Percentiles rank a stretch among this genome's conserved stretches.
These are phyloP conservation scores for Thecophora atra DNA, from an alignment of 2,888 invertebrate genomes.

Conservation along the genomic window DNA sequence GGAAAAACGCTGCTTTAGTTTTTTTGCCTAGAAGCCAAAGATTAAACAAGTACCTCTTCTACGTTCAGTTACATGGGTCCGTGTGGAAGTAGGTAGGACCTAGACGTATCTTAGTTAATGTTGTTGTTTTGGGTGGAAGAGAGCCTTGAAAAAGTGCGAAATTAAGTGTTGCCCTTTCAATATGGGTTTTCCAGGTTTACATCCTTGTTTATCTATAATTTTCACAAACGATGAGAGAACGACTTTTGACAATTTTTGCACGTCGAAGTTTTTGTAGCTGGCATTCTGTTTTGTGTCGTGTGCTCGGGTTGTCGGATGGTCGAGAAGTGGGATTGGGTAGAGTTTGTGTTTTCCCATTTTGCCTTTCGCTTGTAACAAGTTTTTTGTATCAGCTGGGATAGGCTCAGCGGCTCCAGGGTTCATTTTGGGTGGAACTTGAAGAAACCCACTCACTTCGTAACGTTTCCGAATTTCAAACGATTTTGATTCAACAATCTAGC, in stretches of 20 bases:
- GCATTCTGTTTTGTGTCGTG: neutral
- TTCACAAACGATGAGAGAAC: conserved; percentile 12
- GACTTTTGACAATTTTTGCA: conserved; percentile 17
- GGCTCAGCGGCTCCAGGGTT: no score
- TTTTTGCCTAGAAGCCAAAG: neutral
- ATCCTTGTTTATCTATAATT: conserved; percentile 11
- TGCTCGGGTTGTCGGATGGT: no score
- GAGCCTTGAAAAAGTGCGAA: conserved; percentile 33
- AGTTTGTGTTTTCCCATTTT: no score
- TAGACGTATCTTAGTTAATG: neutral
- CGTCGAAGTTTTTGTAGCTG: neutral
- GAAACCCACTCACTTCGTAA: no score
- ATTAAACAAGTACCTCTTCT: neutral
- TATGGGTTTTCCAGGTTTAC: conserved; percentile 21
- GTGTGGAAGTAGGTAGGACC: neutral
- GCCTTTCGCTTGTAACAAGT: no score
- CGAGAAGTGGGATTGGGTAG: no score
- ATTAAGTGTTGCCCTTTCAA: conserved; percentile 35
- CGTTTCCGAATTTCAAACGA: no score
- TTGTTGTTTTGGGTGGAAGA: conserved; percentile 14
- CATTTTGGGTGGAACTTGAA: no score
- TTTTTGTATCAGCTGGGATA: no score
- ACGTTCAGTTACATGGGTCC: no score
- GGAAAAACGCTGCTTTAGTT: neutral
- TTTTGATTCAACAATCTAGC: no score